Conservation (phyloP, 1,140 invertebrate species). For the Helicorthomorpha holstii region DNA sequence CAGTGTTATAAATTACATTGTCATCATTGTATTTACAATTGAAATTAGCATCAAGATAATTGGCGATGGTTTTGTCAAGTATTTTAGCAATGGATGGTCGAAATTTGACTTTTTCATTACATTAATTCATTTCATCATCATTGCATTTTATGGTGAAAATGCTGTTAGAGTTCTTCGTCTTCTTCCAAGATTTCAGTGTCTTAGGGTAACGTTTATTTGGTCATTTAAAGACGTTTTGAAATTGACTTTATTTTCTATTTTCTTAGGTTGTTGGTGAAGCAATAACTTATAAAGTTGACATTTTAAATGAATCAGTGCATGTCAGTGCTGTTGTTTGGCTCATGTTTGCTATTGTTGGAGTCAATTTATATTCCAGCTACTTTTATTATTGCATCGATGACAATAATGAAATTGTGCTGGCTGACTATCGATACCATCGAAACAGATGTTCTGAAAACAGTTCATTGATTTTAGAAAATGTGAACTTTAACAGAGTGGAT, state of each 20-base stretch:
- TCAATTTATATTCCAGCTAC: neutral
- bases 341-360: neutral
- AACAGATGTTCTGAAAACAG: neutral
- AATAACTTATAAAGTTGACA: neutral
- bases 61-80: neutral
- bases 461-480: neutral
- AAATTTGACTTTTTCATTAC: neutral
- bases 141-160: neutral
- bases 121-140: neutral
- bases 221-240: too few species aligned
- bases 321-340: neutral
- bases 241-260: too few species aligned
- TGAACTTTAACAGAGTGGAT: neutral
- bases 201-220: too few species aligned
- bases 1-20: neutral
- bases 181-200: too few species aligned
- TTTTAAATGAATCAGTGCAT: neutral
- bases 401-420: neutral
- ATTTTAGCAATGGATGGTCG: neutral
- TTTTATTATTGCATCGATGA: neutral
- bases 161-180: neutral
- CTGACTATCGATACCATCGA: neutral
- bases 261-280: neutral
- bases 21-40: neutral
- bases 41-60: neutral